These are phyloP conservation scores for Remorina albescens DNA, from an alignment of 2,797 vertebrate genomes.

Conservation along the genomic window DNA sequence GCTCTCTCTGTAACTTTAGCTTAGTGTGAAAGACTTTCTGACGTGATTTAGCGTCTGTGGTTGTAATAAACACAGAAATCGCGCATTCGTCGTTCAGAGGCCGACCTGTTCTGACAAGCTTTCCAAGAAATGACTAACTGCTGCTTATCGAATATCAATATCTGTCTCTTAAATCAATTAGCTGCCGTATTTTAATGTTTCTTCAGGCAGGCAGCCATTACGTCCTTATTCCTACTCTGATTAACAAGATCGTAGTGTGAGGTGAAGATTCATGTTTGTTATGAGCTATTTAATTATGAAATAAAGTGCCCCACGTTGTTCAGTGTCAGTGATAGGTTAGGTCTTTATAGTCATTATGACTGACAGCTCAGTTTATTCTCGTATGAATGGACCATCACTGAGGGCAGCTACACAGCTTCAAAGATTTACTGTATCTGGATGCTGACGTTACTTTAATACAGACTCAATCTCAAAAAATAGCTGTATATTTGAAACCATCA, in stretches of 20 bases:
- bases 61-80: neutral
- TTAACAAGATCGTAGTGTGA: neutral
- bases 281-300: neutral
- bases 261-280: neutral
- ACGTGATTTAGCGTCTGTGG: neutral
- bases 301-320: neutral
- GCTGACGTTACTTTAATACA: slow-evolving; percentile 25
- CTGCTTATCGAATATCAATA: slow-evolving; percentile 31
- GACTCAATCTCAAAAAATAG: slow-evolving; percentile 18
- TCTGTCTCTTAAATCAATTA: slow-evolving; percentile 2
- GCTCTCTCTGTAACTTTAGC: neutral
- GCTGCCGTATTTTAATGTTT: slow-evolving; percentile 5
- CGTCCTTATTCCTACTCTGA: neutral
- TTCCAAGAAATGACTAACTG: slow-evolving; percentile 10
- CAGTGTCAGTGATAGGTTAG: neutral
- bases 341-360: neutral
- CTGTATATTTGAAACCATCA: slow-evolving; percentile 55
- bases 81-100: slow-evolving; percentile 3
- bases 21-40: neutral
- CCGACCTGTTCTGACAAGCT: neutral
- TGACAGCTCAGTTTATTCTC: neutral
- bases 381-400: neutral
- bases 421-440: slow-evolving; percentile 2
- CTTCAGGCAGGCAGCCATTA: neutral
- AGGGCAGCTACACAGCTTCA: neutral